These are phyloP conservation scores for Ellobium chinense DNA, from an alignment of 2,888 invertebrate genomes.

Conservation along the genomic window DNA sequence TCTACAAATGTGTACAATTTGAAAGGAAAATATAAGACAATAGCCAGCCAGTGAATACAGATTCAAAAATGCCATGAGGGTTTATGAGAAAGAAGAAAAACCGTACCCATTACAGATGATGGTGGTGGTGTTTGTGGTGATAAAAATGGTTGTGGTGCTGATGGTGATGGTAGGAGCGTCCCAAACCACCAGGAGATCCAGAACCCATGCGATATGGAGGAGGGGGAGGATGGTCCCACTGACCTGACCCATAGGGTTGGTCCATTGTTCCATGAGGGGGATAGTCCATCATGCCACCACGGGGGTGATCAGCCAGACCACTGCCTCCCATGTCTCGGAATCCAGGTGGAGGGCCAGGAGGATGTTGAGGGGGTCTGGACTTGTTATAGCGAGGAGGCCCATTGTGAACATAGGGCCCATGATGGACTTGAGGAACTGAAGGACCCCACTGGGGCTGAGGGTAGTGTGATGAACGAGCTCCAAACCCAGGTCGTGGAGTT, in stretches of 20 bases:
- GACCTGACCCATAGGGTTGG: constrained; percentile 43
- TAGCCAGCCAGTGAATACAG: constrained; percentile 35
- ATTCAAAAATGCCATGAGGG: constrained; percentile 37
- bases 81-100: constrained; percentile 22
- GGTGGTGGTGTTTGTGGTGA: constrained; percentile 36
- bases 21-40: constrained; percentile 1
- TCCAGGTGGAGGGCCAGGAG: not conserved
- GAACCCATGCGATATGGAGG: constrained; percentile 31
- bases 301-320: not conserved
- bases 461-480: not conserved
- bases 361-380: not conserved
- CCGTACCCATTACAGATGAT: constrained; percentile 44
- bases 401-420: constrained; percentile 2
- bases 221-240: constrained; percentile 36
- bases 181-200: constrained; percentile 32
- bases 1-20: not conserved
- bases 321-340: constrained; percentile 17
- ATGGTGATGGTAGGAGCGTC: constrained; percentile 32
- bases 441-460: constrained; percentile 8
- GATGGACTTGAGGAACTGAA: not conserved
- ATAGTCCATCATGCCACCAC: not conserved
- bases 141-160: constrained; percentile 34
- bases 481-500: not conserved
- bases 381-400: constrained; percentile 12
- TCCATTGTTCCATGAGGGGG: constrained; percentile 17